Conservation (phyloP, 37 sponge, comb jelly and placozoan species). For the Amphimedon queenslandica region DNA sequence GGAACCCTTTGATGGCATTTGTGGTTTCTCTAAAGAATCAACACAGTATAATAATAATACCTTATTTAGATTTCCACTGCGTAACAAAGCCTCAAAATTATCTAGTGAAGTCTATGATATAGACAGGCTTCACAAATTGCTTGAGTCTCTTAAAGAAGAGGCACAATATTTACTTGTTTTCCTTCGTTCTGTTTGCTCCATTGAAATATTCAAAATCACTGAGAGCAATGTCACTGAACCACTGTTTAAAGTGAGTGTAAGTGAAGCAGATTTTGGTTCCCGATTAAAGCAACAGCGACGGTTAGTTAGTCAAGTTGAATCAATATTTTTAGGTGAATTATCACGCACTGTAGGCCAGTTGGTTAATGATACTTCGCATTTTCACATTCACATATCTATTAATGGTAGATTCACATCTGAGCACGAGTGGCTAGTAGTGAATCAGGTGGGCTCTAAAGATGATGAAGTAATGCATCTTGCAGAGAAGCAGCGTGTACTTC, state of each 20-base stretch:
- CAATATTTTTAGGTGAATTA: not conserved
- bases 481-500: not conserved
- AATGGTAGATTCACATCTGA: not conserved
- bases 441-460: conserved; percentile 34
- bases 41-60: no score
- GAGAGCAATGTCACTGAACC: no score
- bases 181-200: conserved; percentile 29
- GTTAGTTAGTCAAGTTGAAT: conserved; percentile 2
- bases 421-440: no score
- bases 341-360: not conserved
- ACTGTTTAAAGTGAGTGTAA: no score
- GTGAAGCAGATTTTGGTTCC: not conserved
- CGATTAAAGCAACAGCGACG: not conserved
- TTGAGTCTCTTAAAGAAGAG: conserved; percentile 19
- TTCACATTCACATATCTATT: no score
- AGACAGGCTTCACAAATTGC: conserved; percentile 13
- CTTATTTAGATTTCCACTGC: no score
- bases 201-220: conserved; percentile 50
- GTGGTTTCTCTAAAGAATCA: conserved; percentile 17
- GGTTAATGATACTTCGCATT: conserved; percentile 1
- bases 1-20: conserved; percentile 20
- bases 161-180: conserved; percentile 59
- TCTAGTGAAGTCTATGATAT: conserved; percentile 30
- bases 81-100: conserved; percentile 34
- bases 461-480: not conserved